phyloP scores from a whole-genome alignment of 2,888 invertebrate genomes.

The Harmothoe impar region DNA sequence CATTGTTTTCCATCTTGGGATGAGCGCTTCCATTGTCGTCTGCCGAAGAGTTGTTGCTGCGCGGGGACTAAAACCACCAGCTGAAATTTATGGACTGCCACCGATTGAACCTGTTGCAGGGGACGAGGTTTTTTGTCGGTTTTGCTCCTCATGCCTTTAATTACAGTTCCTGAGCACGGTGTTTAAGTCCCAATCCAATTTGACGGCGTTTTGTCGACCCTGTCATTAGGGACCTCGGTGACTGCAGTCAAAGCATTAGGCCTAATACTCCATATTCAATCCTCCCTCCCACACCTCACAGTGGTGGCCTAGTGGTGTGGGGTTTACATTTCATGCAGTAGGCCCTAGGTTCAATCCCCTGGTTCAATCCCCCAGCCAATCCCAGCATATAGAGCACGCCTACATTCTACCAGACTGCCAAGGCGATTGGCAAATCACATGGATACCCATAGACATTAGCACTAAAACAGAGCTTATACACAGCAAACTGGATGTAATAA shows the following conservation, averaged over 20 bases:
- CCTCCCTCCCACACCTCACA: not conserved
- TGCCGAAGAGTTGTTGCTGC: not conserved
- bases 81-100: not conserved
- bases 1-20: not conserved
- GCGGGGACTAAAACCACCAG: not conserved
- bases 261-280: not conserved
- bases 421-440: too few species aligned
- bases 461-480: too few species aligned
- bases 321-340: too few species aligned
- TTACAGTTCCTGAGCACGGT: not conserved
- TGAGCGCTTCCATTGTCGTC: not conserved
- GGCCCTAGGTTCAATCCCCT: too few species aligned
- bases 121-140: not conserved
- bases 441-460: too few species aligned
- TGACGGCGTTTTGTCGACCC: not conserved
- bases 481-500: too few species aligned
- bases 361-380: too few species aligned
- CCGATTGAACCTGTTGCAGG: constrained; percentile 7
- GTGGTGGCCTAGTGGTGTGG: not conserved
- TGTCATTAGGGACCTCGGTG: not conserved
- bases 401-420: too few species aligned
- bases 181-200: constrained; percentile 13
- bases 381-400: too few species aligned
- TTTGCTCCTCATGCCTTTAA: constrained; percentile 14
- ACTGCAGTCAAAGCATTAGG: not conserved